phyloP scores from a whole-genome alignment of 2,113 vertebrate species.

The Muntiacus muntjak region DNA sequence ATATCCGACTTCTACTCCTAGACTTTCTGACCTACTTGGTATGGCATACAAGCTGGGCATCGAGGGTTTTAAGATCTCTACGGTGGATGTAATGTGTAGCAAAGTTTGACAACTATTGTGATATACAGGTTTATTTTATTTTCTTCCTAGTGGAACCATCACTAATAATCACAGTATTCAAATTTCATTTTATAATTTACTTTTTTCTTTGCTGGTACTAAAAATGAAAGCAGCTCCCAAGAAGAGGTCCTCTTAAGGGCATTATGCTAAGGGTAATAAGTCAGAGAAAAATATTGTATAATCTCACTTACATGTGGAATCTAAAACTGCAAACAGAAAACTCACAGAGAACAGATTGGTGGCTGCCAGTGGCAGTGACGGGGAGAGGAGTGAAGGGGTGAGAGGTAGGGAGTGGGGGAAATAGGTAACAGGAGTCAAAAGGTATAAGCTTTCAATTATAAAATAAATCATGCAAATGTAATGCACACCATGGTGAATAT shows the following conservation, averaged over 20 bases:
- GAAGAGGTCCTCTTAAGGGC: neutral
- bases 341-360: neutral
- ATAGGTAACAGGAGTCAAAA: neutral
- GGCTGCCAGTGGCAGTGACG: neutral
- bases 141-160: neutral
- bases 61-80: neutral
- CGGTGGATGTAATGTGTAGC: neutral
- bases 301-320: neutral
- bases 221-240: neutral
- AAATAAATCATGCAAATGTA: neutral
- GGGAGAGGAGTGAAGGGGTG: neutral
- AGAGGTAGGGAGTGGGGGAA: neutral
- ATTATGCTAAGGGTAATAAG: neutral
- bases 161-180: neutral
- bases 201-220: neutral
- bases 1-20: neutral
- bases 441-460: neutral
- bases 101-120: neutral
- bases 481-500: neutral
- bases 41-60: neutral
- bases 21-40: neutral
- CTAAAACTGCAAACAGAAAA: neutral
- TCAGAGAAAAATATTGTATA: neutral
- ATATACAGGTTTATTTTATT: neutral
- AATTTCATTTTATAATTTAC: neutral